These are phyloP conservation scores for Syrmaticus mikado DNA, from an alignment of 2,113 vertebrate species.

Conservation along the genomic window DNA sequence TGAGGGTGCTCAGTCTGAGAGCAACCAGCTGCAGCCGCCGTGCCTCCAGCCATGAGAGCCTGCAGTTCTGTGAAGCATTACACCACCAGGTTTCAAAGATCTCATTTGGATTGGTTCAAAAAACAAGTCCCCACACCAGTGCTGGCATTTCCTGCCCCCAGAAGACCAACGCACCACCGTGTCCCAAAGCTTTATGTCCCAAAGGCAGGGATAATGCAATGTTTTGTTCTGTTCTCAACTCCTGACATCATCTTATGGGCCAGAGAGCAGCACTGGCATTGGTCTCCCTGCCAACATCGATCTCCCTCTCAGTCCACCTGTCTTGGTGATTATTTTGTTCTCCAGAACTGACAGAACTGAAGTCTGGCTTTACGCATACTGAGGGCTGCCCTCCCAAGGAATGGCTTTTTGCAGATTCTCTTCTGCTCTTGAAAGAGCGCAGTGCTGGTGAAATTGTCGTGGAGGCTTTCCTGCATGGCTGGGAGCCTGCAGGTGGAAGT, in stretches of 20 bases:
- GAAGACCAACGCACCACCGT: too few relatives aligned
- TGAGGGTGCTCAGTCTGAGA: too few relatives aligned
- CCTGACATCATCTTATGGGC: fast-evolving
- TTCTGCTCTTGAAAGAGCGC: not conserved
- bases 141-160: not conserved
- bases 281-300: too few relatives aligned
- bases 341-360: not conserved
- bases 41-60: fast-evolving
- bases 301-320: fast-evolving
- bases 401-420: not conserved
- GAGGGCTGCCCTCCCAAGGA: not conserved
- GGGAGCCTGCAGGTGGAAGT: fast-evolving
- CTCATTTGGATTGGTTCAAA: fast-evolving
- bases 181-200: too few relatives aligned
- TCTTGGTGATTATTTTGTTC: not conserved
- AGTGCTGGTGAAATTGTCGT: fast-evolving
- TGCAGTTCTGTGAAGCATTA: not conserved
- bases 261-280: not conserved
- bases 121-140: not conserved
- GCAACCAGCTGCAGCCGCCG: too few relatives aligned
- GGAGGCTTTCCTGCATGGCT: fast-evolving
- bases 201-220: not conserved
- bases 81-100: not conserved
- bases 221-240: not conserved
- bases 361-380: too few relatives aligned